Conservation (phyloP, 1,140 invertebrate genomes). For the Drosophila ercepeae region DNA sequence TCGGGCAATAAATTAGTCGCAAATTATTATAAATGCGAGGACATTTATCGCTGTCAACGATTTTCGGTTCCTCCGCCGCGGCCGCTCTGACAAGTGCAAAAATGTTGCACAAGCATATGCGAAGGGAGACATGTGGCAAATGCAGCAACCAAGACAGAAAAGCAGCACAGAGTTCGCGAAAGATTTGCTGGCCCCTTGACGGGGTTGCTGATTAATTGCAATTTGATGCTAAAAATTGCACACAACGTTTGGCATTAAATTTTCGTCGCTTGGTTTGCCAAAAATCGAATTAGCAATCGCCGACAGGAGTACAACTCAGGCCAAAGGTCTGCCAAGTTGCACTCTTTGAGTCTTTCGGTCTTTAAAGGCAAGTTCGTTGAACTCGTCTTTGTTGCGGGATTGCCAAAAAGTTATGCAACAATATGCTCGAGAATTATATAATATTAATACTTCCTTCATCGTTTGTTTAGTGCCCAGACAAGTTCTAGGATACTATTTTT, state of each 20-base stretch:
- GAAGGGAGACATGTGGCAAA: constrained; percentile 20
- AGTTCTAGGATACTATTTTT: neutral
- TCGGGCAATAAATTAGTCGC: constrained; percentile 74
- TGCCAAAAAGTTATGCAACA: constrained; percentile 30
- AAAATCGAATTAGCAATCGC: constrained; percentile 13
- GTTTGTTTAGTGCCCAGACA: constrained; percentile 4
- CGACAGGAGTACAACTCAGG: constrained; percentile 20
- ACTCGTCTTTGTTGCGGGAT: neutral
- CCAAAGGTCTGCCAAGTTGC: constrained; percentile 17
- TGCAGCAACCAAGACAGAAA: neutral
- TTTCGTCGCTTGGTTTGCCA: constrained; percentile 32
- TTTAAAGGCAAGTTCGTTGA: constrained; percentile 24
- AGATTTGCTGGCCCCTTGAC: constrained; percentile 36
- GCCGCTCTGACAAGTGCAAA: constrained; percentile 57
- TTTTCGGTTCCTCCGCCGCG: constrained; percentile 38
- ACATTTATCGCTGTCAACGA: constrained; percentile 73
- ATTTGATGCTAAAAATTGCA: constrained; percentile 81
- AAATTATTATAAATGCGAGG: constrained; percentile 79
- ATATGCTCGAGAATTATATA: constrained; percentile 38
- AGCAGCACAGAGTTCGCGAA: constrained; percentile 34
- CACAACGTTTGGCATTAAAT: constrained; percentile 40
- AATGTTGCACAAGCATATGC: constrained; percentile 41
- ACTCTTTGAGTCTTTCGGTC: constrained; percentile 4
- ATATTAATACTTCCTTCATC: constrained; percentile 30
- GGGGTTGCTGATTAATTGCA: constrained; percentile 69